Evolutionary conservation across 2,888 invertebrate species (phyloP), one percentile per base, ranked within the genome.

Genomic region (Allolobophora icterica): DNA sequence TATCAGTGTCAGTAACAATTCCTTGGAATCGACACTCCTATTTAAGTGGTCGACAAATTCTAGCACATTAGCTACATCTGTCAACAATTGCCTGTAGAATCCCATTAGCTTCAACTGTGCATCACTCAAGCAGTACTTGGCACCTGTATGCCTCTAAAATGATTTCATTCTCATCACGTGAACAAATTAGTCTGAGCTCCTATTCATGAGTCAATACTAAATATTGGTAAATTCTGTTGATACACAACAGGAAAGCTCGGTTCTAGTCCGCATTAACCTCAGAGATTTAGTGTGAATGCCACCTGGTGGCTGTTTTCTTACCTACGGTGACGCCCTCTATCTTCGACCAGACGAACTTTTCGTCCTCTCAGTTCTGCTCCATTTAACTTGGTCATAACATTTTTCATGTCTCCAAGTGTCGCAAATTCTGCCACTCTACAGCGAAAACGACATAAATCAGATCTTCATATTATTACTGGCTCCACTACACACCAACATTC

Each of bases 391-490:
- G 42, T 52, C 45, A 89, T 40, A 38, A 52, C 89, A 42, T 42
- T 45, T 19, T 89, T 89, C 89, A 89, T 89, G 89, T 89, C 89
- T 40, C 89, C 89, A n/a, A 45, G 52, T 15, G 89, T 89, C 19
- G 89, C 89, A 52, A 89, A 89, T 42, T 89, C 89, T 13, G 52
- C 89, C 45, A 89, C 52, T 5, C 87, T 87, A 24, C 11, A 84
- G n/a, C 8, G n/a, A 71, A 71, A 24, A 52, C 19, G 17, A 71
- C n/a, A 17, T 21, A 52, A 52, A 71, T n/a, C 0, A 71, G n/a
- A 71, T n/a, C 71, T 71, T 71, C 2, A 71, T n/a, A 13, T 17
- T n/a, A n/a, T n/a, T n/a, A 1, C 13, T 17, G 1, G 2, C 30
- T 30, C 30, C 30, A 11, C 4, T 24, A 52, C 30, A 17, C 11